Evolutionary conservation across 1,140 invertebrate genomes (phyloP).

Genomic region (Philopotamus ludificatus): DNA sequence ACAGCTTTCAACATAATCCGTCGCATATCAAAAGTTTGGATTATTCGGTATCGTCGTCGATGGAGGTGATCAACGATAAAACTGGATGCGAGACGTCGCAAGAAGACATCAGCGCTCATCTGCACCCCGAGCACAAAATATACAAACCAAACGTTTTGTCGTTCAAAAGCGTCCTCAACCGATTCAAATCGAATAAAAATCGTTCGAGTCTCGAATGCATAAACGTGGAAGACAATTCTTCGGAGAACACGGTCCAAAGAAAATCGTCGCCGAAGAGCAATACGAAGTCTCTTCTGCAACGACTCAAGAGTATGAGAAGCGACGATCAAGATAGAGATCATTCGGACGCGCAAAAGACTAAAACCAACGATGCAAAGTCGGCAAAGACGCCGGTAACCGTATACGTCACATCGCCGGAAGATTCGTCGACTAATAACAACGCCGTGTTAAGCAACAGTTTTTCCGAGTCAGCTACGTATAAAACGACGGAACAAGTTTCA

Average conservation of each 20-base stretch:
- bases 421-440: not conserved
- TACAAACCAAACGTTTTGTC: slow-evolving; percentile 61
- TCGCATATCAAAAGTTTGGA: slow-evolving; percentile 39
- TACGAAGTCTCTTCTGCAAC: slow-evolving; percentile 56
- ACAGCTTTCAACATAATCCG: slow-evolving; percentile 44
- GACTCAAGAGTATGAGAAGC: slow-evolving; percentile 57
- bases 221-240: slow-evolving; percentile 7
- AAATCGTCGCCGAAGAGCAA: slow-evolving; percentile 52
- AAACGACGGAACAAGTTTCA: slow-evolving; percentile 46
- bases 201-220: slow-evolving; percentile 30
- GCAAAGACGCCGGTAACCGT: too few relatives aligned
- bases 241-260: slow-evolving; percentile 43
- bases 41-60: slow-evolving; percentile 52
- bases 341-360: not conserved
- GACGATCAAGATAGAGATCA: slow-evolving; percentile 50
- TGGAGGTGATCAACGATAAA: slow-evolving; percentile 50
- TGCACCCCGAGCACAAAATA: slow-evolving; percentile 77
- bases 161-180: slow-evolving; percentile 52
- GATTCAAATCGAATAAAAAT: slow-evolving; percentile 50
- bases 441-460: slow-evolving; percentile 49
- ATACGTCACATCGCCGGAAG: too few relatives aligned
- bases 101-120: slow-evolving; percentile 44
- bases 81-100: slow-evolving; percentile 47
- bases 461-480: slow-evolving; percentile 46
- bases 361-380: not conserved